Base-by-base conservation (phyloP, 2,113 vertebrate species). In the Bubo bubo region DNA sequence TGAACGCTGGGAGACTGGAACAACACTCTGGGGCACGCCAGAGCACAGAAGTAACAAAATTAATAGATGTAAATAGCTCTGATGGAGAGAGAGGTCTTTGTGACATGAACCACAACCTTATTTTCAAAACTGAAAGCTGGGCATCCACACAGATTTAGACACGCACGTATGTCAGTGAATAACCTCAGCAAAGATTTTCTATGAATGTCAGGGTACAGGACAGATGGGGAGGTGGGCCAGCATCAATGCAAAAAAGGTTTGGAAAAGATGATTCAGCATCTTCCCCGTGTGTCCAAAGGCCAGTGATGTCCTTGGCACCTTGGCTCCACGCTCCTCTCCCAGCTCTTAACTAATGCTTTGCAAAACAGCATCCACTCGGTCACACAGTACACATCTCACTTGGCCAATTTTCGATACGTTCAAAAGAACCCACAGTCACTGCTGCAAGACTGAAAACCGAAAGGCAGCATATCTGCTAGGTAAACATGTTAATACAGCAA, bases 241-340 rank as follows among this genome's bases (percentile, higher is more conserved):
- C 76, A 89, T 23, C 52, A 66, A 17, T 3, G 50, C 53, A 59
- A 56, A 16, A 27, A 75, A 7, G 35, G 32, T 37, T 77, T 49
- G 49, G 74, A 88, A 60, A 74, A 63, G 35, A 83, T 96, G 96
- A 97, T 73, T 90, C 93, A 95, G 95, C 95, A 95, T 41, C 72
- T 93, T 76, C 30, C 53, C 79, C 79, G 86, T 14, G 4, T 1
- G 1, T 60, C 86, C 3, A 1, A 89, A 62, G 58, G 75, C 79
- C 79, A 72, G 79, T 4, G 5, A 11, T 18, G 45, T 83, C 86
- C 93, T 81, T 56, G 62, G 74, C 34, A 88, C 21, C 53, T 58
- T 49, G 39, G 66, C 82, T 71, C 43, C 24, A 15, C 3, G 3
- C 50, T 81, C 39, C 39, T 62, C 77, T 84, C 70, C 47, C 2